phyloP scores from a whole-genome alignment of 2,113 vertebrate species.

The Actinemys pallida region DNA sequence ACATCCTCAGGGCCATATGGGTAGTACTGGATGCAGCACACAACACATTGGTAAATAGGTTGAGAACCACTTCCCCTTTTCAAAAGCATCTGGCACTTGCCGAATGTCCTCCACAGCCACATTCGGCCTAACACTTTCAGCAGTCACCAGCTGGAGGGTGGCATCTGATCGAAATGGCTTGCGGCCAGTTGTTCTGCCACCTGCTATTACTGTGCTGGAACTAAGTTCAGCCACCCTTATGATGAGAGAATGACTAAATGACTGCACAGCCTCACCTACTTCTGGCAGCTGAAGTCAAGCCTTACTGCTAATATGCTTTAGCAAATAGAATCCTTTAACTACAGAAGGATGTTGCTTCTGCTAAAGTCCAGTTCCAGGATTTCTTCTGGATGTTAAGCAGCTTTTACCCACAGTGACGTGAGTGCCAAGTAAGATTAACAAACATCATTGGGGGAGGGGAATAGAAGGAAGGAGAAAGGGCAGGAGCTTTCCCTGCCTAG shows the following conservation, averaged over 20 bases:
- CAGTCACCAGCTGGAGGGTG: conserved; percentile 5
- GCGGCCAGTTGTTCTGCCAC: not conserved
- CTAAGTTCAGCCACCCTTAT: not conserved
- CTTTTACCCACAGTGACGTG: conserved; percentile 49
- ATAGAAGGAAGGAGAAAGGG: not conserved
- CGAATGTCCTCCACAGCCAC: not conserved
- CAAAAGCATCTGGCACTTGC: not conserved
- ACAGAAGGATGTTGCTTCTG: conserved; percentile 44
- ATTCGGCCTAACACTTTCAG: not conserved
- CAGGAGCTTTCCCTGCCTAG: conserved; percentile 36
- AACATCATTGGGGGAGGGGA: not conserved
- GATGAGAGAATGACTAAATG: fast-evolving
- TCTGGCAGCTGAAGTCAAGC: not conserved
- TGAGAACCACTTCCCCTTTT: not conserved
- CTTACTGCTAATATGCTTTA: not conserved
- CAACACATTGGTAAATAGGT: not conserved
- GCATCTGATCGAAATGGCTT: fast-evolving
- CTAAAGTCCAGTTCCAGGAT: conserved; percentile 35
- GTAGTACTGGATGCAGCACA: no score
- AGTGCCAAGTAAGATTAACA: conserved; percentile 61
- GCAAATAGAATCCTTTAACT: conserved; percentile 10
- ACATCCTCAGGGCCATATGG: no score
- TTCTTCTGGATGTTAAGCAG: conserved; percentile 58
- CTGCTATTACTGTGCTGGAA: not conserved
- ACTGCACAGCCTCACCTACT: not conserved